phyloP scores from a whole-genome alignment of 37 sponge, comb jelly and placozoan species.

The Theonella swinhoei region DNA sequence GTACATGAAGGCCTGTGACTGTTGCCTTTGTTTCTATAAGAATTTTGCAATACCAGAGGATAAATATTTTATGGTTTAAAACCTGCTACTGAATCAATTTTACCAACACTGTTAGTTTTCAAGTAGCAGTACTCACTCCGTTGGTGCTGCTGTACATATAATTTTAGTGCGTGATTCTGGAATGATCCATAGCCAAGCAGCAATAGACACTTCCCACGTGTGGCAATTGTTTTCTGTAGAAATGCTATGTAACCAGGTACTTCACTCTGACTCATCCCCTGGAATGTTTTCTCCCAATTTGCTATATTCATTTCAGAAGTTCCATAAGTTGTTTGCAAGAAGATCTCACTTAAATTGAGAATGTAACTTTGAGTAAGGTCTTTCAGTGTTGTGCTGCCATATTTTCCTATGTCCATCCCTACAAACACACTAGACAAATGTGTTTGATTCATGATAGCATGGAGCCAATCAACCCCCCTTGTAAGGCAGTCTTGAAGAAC shows the following conservation, averaged over 20 bases:
- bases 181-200: background rate
- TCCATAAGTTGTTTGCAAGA: background rate
- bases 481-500: background rate
- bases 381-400: background rate
- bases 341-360: background rate
- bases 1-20: no score
- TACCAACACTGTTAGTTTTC: background rate
- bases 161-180: background rate
- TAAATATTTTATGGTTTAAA: no score
- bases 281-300: background rate
- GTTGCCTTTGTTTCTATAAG: no score
- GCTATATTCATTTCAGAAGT: background rate
- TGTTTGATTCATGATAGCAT: background rate
- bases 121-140: background rate
- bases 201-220: background rate
- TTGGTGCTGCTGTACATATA: background rate
- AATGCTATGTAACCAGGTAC: background rate
- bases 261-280: background rate
- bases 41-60: no score
- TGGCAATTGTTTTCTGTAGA: background rate
- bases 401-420: background rate
- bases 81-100: background rate
- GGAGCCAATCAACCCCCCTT: background rate
- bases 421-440: background rate
- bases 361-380: background rate